These are phyloP conservation scores for Eupristina koningsbergeri DNA, from an alignment of 1,140 invertebrate genomes.

Conservation along the genomic window DNA sequence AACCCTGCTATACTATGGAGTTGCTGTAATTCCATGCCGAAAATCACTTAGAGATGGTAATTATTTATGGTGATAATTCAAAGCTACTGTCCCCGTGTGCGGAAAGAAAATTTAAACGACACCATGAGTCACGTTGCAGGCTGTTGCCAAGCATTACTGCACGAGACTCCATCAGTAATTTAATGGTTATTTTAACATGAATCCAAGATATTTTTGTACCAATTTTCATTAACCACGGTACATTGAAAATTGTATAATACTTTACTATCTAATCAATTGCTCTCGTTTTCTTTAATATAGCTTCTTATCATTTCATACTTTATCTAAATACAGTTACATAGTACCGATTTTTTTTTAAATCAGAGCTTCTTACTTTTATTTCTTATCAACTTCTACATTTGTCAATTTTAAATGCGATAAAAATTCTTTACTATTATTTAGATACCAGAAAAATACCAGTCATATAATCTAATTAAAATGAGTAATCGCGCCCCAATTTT, in stretches of 20 bases:
- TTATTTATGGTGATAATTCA: constrained; percentile 26
- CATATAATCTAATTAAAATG: not conserved
- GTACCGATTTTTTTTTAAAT: no score
- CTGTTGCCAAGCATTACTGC: no score
- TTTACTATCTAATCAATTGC: constrained; percentile 10
- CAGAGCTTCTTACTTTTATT: no score
- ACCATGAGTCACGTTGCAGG: not conserved
- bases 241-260: not conserved
- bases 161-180: no score
- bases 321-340: no score
- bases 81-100: not conserved
- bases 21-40: not conserved
- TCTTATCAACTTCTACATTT: not conserved
- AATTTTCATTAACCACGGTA: no score
- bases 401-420: not conserved
- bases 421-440: not conserved
- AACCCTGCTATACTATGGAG: not conserved
- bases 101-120: not conserved
- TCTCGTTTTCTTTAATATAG: not conserved
- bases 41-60: not conserved
- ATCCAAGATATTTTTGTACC: no score
- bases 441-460: not conserved
- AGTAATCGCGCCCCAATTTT: not conserved
- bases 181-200: no score
- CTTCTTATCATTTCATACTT: not conserved